phyloP scores from a whole-genome alignment of 2,113 vertebrate genomes.

The Menura novaehollandiae region DNA sequence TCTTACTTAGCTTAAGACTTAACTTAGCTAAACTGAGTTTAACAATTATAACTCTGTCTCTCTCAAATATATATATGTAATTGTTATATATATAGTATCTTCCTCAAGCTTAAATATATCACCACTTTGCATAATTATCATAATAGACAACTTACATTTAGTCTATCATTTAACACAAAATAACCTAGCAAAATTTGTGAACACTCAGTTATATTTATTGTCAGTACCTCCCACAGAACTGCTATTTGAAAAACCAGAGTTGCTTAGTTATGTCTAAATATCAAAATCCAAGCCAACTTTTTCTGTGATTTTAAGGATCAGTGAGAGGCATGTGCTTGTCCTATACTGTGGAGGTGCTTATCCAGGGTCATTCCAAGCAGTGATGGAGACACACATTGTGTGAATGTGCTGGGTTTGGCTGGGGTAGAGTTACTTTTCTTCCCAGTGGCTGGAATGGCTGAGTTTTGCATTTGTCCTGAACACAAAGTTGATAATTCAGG shows the following conservation, averaged over 20 bases:
- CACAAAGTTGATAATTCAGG: neutral
- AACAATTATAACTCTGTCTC: neutral
- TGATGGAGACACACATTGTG: neutral
- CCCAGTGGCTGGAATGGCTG: neutral
- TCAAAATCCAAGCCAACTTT: neutral
- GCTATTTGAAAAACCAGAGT: neutral
- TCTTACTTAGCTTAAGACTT: neutral
- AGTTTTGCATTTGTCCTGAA: neutral
- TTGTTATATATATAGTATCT: neutral
- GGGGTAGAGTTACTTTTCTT: neutral
- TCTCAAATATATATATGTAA: neutral
- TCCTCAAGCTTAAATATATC: neutral
- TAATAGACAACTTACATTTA: slow-evolving; percentile 18
- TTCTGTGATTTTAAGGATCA: neutral
- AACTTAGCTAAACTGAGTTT: neutral
- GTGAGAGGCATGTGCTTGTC: neutral
- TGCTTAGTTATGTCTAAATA: neutral
- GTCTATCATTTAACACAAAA: neutral
- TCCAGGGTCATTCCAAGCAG: neutral
- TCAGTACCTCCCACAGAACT: neutral
- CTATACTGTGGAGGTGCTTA: neutral
- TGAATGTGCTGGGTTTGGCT: neutral
- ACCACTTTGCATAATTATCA: slow-evolving; percentile 6
- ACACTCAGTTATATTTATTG: neutral
- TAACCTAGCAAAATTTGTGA: neutral